A percentile compares a stretch with the other conserved stretches of the same genome.
Conservation (phyloP, 2,113 vertebrate genomes). For the Cyphomyrus plagiostoma region DNA sequence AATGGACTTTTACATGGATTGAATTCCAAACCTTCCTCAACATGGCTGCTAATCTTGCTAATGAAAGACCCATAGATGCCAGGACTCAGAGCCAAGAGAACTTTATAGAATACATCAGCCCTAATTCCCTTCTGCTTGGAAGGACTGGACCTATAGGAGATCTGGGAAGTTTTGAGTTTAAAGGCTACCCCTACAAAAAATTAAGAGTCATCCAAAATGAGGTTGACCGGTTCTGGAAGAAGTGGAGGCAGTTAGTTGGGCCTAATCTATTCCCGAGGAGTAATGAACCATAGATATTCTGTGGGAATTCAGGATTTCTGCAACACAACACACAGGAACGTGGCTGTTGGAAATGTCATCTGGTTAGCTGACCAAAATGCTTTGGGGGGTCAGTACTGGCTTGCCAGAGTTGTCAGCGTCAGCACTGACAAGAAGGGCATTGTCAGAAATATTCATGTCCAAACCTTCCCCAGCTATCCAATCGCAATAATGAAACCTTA, state of each 20-base stretch:
- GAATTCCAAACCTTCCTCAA: too few relatives aligned
- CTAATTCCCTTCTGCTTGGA: too few relatives aligned
- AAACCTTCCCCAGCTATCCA: not conserved
- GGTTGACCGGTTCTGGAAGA: not conserved
- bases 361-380: not conserved
- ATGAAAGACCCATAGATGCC: too few relatives aligned
- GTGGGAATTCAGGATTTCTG: not conserved
- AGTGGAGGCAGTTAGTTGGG: not conserved
- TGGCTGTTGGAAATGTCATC: not conserved
- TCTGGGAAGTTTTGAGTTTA: not conserved
- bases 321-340: not conserved
- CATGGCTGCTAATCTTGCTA: too few relatives aligned
- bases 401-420: too few relatives aligned
- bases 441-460: not conserved
- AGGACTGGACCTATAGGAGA: too few relatives aligned
- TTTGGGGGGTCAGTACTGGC: not conserved
- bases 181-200: not conserved
- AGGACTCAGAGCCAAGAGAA: too few relatives aligned
- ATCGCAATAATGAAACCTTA: not conserved
- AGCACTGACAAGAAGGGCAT: too few relatives aligned
- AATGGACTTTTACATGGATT: too few relatives aligned
- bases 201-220: not conserved
- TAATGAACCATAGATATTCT: not conserved
- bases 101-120: too few relatives aligned
- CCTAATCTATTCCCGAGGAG: not conserved